Evolutionary conservation across 2,113 vertebrate genomes (phyloP), one percentile per base, ranked within the genome.

Genomic region (Hipposideros armiger): DNA sequence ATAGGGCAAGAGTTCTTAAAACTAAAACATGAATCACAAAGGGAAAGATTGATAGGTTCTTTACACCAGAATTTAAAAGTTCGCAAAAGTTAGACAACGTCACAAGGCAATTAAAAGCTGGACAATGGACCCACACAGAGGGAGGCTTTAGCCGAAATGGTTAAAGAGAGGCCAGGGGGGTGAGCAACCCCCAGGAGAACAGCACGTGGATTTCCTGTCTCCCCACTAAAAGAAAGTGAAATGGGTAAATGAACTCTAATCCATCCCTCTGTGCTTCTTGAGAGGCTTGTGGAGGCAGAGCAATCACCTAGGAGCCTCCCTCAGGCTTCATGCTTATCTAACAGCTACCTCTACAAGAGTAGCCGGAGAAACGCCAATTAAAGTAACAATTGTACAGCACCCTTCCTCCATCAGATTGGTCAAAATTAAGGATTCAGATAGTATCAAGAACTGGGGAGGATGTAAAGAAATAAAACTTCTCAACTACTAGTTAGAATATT

Each of bases 1-100:
- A 64, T 67, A 90, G 47, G 72, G 76, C 73, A 95, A 90, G 90
- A 22, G 40, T 70, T 83, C 82, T 87, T 95, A 78, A 86, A 15
- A 93, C 83, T 11, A 74, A 94, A 89, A 73, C 54, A 72, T 76
- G 84, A 89, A 70, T 85, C 52, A 76, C 36, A 81, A 88, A 89
- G 11, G 50, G 58, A 91, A 74, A 93, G 77, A 80, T 3, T 80
- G 72, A 56, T n/a, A 72, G 72, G 50, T 89, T 94, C 54, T 66
- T 89, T 36, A 80, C 26, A 60, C 28, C 47, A 80, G 80, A 92
- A 91, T 28, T 69, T 60, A 32, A 92, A 94, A 50, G 47, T 92
- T 94, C 86, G 60, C 17, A 72, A 47, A 93, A 86, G 70, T 69
- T 66, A 67, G 32, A 78, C 56, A 42, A 87, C 82, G 26, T 69